Evolutionary conservation across 1,140 invertebrate species (phyloP).

Genomic region (Patella vulgata): DNA sequence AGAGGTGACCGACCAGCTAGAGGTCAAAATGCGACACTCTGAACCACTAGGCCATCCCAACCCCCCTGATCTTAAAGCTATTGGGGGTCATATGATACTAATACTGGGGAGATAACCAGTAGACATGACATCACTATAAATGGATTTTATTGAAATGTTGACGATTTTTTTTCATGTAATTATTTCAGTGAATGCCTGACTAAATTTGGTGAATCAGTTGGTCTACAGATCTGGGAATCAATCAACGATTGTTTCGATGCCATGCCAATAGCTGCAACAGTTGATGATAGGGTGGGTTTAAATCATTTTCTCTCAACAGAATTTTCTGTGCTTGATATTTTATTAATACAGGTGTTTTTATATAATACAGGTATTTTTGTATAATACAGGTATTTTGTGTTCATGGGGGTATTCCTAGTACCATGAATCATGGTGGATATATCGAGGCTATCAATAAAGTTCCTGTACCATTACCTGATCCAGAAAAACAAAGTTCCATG

Average conservation of each 20-base stretch:
- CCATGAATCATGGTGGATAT: constrained; percentile 67
- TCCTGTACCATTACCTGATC: constrained; percentile 73
- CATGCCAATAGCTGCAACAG: constrained; percentile 77
- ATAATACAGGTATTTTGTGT: constrained; percentile 78
- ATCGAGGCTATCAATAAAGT: constrained; percentile 72
- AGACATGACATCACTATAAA: too few species aligned
- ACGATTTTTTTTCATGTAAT: constrained; percentile 9
- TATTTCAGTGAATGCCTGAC: constrained; percentile 71
- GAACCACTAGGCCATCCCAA: too few species aligned
- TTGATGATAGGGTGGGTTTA: constrained; percentile 74
- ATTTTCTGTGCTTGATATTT: neutral
- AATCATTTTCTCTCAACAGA: neutral
- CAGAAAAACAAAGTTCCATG: constrained; percentile 74
- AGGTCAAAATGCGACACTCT: too few species aligned
- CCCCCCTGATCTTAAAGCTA: too few species aligned
- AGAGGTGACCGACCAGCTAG: too few species aligned
- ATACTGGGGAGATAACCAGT: too few species aligned
- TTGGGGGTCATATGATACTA: too few species aligned
- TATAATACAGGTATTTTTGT: too few species aligned
- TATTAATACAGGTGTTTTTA: neutral
- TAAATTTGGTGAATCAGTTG: constrained; percentile 75
- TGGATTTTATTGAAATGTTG: too few species aligned
- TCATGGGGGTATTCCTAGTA: constrained; percentile 79
- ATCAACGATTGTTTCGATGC: constrained; percentile 78
- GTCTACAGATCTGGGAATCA: constrained; percentile 74